Evolutionary conservation across 2,113 vertebrate genomes (phyloP), one percentile per base, ranked within the genome.

Genomic region (Bothrops jararaca): DNA sequence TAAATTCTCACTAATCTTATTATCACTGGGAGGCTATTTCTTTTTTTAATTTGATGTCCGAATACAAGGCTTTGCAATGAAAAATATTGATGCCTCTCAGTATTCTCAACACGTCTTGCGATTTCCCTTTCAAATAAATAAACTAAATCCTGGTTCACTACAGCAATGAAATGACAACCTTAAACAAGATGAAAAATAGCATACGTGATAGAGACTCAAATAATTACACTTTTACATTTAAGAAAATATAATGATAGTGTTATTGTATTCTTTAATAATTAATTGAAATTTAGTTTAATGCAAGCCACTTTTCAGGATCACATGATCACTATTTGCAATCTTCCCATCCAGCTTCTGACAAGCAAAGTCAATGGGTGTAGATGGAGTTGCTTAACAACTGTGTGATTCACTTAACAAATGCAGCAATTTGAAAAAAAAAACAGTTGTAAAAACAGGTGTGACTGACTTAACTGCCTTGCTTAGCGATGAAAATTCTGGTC

Each of bases 81-180:
- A 34, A 85, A 12, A 11, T 8, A 9, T 54, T 8, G 29, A 53
- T 24, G 85, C 15, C 5, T 50, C 39, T 22, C 15, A 60, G 7
- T 58, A 29, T 9, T 89, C 20, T 13, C 48, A 69, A 80, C 3
- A 24, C 50, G 80, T 90, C 64, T 50, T 69, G 60, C n/a, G 11
- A 90, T 90, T 90, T n/a, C 9, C 52, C 74, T 57, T 91, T 86
- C 80, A 60, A 29, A 91, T 58, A 86, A 91, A 22, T 13, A 85
- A 56, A 3, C 22, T 34, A 91, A 57, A n/a, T n/a, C 24, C 42
- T 58, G 53, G 50, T 48, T n/a, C 53, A 58, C 42, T 39, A 56
- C 48, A 86, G 26, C 24, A 85, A 20, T 58, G 39, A 85, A 24
- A 15, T 23, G 11, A 45, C 10, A 42, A 7, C 45, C 48, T 29